Conservation (phyloP, 1,140 invertebrate genomes). For the Marisa cornuarietis region DNA sequence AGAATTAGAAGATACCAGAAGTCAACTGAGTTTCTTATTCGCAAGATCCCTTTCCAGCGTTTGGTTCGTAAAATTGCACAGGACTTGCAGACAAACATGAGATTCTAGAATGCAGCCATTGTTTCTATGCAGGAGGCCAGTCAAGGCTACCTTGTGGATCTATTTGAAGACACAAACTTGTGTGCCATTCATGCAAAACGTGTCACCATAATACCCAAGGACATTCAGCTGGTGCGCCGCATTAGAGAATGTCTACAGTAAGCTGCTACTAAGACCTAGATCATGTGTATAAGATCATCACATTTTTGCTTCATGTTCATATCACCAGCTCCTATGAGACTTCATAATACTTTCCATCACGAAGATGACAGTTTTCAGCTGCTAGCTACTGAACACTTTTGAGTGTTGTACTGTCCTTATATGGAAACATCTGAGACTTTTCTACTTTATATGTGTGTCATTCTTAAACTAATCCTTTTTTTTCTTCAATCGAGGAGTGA, state of each 20-base stretch:
- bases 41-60: conserved; percentile 86
- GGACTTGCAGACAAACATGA: conserved; percentile 75
- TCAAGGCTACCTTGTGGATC: conserved; percentile 87
- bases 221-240: conserved; percentile 77
- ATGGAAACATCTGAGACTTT: too few species aligned
- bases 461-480: too few species aligned
- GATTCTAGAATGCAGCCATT: conserved; percentile 71
- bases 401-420: background rate
- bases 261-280: background rate
- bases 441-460: too few species aligned
- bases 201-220: conserved; percentile 96
- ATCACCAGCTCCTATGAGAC: conserved; percentile 1
- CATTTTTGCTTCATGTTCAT: conserved; percentile 3
- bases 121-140: conserved; percentile 80
- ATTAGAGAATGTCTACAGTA: conserved; percentile 61
- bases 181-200: conserved; percentile 94
- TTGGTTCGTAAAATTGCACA: conserved; percentile 88
- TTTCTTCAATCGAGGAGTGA: too few species aligned
- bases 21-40: conserved; percentile 82
- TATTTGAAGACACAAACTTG: conserved; percentile 92
- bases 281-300: conserved; percentile 10
- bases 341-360: conserved; percentile 3
- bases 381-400: conserved; percentile 7
- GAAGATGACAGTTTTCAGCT: background rate
- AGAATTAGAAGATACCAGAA: conserved; percentile 89